phyloP scores from a whole-genome alignment of 2,888 invertebrate species.

The Mimumesa dahlbomi region DNA sequence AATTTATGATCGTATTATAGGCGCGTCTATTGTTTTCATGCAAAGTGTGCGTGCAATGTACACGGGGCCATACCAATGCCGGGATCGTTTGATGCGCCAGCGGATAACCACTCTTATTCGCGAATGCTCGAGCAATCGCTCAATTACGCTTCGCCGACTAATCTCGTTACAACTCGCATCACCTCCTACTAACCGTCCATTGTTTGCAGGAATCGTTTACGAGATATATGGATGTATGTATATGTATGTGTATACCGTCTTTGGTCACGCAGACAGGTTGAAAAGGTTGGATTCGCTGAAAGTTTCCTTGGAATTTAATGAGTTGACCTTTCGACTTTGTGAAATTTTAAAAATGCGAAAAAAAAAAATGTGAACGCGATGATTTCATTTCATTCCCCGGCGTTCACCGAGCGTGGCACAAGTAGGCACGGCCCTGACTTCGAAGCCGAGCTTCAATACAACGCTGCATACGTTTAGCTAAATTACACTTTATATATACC shows the following conservation, averaged over 20 bases:
- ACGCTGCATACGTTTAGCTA: constrained; percentile 78
- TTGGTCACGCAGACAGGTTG: not conserved
- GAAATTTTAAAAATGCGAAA: too few relatives aligned
- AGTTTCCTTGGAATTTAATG: too few relatives aligned
- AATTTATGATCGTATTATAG: constrained; percentile 60
- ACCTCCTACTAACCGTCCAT: constrained; percentile 45
- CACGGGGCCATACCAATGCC: constrained; percentile 11
- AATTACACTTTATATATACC: constrained; percentile 78
- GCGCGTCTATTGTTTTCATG: constrained; percentile 57
- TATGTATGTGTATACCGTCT: too few relatives aligned
- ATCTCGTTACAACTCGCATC: constrained; percentile 48
- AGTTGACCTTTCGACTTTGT: too few relatives aligned
- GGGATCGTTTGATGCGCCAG: constrained; percentile 34
- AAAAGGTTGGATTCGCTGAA: too few relatives aligned
- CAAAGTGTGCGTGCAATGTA: constrained; percentile 15
- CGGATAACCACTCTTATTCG: constrained; percentile 45
- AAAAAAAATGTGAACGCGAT: not conserved
- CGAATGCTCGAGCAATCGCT: constrained; percentile 51
- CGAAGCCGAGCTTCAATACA: constrained; percentile 69
- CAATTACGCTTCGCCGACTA: constrained; percentile 52
- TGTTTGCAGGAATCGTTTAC: constrained; percentile 46
- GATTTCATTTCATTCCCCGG: too few relatives aligned
- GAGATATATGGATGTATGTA: too few relatives aligned
- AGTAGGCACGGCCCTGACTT: constrained; percentile 69
- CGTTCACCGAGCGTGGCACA: constrained; percentile 4